phyloP scores from a whole-genome alignment of 1,140 invertebrate genomes.

The Nephila pilipes region DNA sequence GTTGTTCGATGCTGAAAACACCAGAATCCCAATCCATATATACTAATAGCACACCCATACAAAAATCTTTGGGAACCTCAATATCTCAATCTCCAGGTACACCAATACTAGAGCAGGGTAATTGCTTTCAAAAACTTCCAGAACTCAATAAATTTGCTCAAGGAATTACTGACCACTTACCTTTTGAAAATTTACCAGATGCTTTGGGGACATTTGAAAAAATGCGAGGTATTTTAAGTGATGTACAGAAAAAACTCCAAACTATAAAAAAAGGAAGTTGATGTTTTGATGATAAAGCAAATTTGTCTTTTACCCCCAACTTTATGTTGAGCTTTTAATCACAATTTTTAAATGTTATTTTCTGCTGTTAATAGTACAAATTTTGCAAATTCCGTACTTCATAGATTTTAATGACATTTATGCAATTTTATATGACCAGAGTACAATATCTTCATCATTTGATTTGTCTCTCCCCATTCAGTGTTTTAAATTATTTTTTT shows the following conservation, averaged over 20 bases:
- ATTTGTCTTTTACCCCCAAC: not conserved
- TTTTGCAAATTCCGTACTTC: constrained; percentile 13
- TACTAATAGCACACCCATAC: not conserved
- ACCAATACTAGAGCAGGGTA: constrained; percentile 87
- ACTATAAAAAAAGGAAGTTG: constrained; percentile 52
- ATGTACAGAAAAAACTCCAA: constrained; percentile 71
- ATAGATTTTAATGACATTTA: constrained; percentile 26
- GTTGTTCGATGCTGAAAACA: constrained; percentile 27
- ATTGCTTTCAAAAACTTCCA: constrained; percentile 86
- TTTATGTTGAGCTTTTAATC: constrained; percentile 22
- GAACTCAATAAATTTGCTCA: constrained; percentile 85
- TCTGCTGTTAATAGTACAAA: constrained; percentile 15
- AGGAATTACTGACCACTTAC: constrained; percentile 90
- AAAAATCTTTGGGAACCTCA: constrained; percentile 66
- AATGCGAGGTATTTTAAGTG: constrained; percentile 83
- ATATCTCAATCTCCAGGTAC: constrained; percentile 87
- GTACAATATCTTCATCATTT: constrained; percentile 4
- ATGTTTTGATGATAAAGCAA: constrained; percentile 12
- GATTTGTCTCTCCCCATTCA: not conserved
- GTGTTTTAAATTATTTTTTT: not conserved
- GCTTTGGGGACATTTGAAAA: constrained; percentile 91
- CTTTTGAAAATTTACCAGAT: constrained; percentile 94
- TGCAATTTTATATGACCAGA: not conserved
- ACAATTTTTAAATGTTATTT: not conserved
- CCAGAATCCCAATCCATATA: not conserved